Evolutionary conservation across 1,140 invertebrate genomes (phyloP).

Genomic region (Ostrea denselamellosa): DNA sequence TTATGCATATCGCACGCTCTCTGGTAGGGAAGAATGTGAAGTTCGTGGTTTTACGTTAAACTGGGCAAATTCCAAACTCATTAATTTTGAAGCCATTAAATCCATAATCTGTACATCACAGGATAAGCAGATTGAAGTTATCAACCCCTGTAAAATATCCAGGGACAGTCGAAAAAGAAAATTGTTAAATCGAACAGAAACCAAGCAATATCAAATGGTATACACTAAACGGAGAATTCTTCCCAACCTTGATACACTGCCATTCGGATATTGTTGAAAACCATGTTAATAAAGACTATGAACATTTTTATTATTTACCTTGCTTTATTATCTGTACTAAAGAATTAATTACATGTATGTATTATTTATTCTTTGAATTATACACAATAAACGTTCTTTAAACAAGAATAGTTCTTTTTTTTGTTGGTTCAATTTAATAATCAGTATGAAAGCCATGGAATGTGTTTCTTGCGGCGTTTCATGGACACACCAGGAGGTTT

Average conservation of each 20-base stretch:
- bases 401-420: slow-evolving; percentile 13
- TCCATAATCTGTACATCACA: slow-evolving; percentile 47
- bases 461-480: slow-evolving; percentile 47
- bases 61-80: slow-evolving; percentile 38
- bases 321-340: slow-evolving; percentile 6
- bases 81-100: slow-evolving; percentile 47
- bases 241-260: slow-evolving; percentile 49
- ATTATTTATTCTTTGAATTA: slow-evolving; percentile 19
- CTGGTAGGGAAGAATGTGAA: slow-evolving; percentile 51
- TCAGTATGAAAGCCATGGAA: slow-evolving; percentile 44
- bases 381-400: not conserved
- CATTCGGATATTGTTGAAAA: slow-evolving; percentile 54
- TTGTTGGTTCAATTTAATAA: slow-evolving; percentile 38
- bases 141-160: slow-evolving; percentile 54
- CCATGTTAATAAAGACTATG: slow-evolving; percentile 42
- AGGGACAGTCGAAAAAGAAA: slow-evolving; percentile 53
- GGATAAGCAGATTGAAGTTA: slow-evolving; percentile 41
- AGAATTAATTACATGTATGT: slow-evolving; percentile 30
- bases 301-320: not conserved
- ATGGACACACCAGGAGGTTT: slow-evolving; percentile 48
- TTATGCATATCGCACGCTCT: slow-evolving; percentile 57
- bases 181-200: slow-evolving; percentile 52
- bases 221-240: slow-evolving; percentile 56
- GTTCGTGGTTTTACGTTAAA: slow-evolving; percentile 58
- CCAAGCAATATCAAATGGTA: slow-evolving; percentile 51